Conservation (phyloP, 30 jellyfish, hydroid and myxozoan species). For the Rhopilema esculentum region DNA sequence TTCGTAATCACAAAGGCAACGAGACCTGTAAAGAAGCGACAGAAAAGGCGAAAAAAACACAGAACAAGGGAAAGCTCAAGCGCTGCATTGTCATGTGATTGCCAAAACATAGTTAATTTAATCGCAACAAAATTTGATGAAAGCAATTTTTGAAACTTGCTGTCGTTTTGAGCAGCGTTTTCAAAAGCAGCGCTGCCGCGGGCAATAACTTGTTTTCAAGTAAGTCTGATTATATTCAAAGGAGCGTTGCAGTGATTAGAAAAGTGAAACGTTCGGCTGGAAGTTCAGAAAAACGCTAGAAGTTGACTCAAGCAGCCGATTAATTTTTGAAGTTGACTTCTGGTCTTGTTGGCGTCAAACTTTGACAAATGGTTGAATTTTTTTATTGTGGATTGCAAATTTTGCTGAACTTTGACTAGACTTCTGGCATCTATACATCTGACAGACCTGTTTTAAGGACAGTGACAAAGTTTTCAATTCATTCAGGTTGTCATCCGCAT, state of each 20-base stretch:
- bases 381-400: background rate
- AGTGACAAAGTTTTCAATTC: background rate
- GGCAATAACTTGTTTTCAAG: background rate
- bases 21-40: constrained; percentile 4
- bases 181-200: background rate
- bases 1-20: constrained; percentile 14
- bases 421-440: background rate
- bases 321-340: background rate
- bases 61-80: background rate
- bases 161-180: background rate
- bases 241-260: background rate
- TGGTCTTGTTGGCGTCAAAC: background rate
- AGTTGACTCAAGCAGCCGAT: no score
- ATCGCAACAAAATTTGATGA: background rate
- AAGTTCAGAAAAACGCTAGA: background rate
- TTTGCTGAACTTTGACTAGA: background rate
- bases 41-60: background rate
- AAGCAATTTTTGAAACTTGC: background rate
- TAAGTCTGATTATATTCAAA: background rate
- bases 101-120: background rate
- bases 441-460: background rate
- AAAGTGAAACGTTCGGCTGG: background rate
- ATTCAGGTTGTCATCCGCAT: background rate
- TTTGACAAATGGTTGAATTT: background rate
- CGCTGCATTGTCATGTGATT: background rate